Conservation (phyloP, 2,888 invertebrate species). For the Oscheius sp. region DNA sequence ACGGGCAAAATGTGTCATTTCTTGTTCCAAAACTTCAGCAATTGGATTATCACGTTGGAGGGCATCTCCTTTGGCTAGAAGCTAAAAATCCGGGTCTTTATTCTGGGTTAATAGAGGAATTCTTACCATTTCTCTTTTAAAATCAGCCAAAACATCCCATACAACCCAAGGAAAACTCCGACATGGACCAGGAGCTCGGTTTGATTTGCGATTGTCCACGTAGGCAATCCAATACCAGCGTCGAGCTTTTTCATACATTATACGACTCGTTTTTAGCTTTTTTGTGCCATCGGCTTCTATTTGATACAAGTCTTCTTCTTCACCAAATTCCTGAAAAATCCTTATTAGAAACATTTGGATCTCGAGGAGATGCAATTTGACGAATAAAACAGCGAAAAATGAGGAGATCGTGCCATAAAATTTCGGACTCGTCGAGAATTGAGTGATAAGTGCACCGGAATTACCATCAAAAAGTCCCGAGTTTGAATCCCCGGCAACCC, state of each 20-base stretch:
- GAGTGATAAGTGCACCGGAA: too few species aligned
- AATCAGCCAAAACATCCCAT: slow-evolving; percentile 62
- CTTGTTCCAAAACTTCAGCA: slow-evolving; percentile 34
- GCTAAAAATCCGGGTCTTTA: background rate
- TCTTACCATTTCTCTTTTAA: slow-evolving; percentile 34
- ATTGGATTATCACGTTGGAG: slow-evolving; percentile 38
- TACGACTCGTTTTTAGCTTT: slow-evolving; percentile 37
- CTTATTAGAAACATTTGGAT: too few species aligned
- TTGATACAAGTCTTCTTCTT: slow-evolving; percentile 46
- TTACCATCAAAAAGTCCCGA: too few species aligned
- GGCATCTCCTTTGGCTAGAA: slow-evolving; percentile 2
- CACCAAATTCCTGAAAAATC: slow-evolving; percentile 58
- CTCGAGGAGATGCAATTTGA: slow-evolving; percentile 1
- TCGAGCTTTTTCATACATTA: slow-evolving; percentile 46
- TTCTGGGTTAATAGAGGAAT: background rate
- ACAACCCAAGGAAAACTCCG: slow-evolving; percentile 62
- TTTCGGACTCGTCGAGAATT: too few species aligned
- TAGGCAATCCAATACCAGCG: slow-evolving; percentile 58
- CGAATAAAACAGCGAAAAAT: too few species aligned
- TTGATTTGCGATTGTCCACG: slow-evolving; percentile 37
- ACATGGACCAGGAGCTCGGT: slow-evolving; percentile 35
- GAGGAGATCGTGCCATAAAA: too few species aligned
- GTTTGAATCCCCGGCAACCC: too few species aligned
- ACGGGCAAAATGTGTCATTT: slow-evolving; percentile 37
- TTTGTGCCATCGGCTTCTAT: slow-evolving; percentile 32